phyloP scores from a whole-genome alignment of 1,140 invertebrate genomes.

The Coenobita brevimanus region DNA sequence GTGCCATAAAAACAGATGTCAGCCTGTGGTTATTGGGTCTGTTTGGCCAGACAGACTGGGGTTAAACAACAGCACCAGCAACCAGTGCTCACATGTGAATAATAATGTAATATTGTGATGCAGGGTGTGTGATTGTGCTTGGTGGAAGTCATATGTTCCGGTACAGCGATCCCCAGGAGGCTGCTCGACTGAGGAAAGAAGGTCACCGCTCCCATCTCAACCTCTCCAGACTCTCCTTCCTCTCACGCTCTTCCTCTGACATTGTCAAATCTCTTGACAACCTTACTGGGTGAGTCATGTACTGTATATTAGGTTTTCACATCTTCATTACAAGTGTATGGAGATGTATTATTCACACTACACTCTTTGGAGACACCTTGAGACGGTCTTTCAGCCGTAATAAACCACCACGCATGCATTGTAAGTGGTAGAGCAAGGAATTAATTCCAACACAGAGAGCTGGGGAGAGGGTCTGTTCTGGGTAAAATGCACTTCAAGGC shows the following conservation, averaged over 20 bases:
- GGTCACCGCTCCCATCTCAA: slow-evolving; percentile 78
- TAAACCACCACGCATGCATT: too few species aligned
- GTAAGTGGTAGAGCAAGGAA: too few species aligned
- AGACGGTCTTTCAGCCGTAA: too few species aligned
- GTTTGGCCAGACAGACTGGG: too few species aligned
- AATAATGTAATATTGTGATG: slow-evolving; percentile 54
- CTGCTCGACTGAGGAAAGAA: slow-evolving; percentile 85
- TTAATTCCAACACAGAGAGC: too few species aligned
- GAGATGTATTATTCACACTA: too few species aligned
- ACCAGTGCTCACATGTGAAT: too few species aligned
- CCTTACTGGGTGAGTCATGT: slow-evolving; percentile 49
- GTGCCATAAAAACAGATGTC: too few species aligned
- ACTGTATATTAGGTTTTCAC: not conserved
- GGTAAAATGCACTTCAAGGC: too few species aligned
- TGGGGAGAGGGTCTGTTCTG: too few species aligned
- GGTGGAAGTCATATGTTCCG: slow-evolving; percentile 94
- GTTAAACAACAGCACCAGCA: too few species aligned
- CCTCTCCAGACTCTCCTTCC: slow-evolving; percentile 86
- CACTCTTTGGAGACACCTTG: not conserved
- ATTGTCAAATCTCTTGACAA: slow-evolving; percentile 79
- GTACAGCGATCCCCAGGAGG: slow-evolving; percentile 93
- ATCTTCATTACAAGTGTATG: not conserved
- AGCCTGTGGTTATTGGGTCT: too few species aligned
- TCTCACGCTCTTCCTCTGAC: slow-evolving; percentile 88
- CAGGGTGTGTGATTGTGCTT: slow-evolving; percentile 87